Conservation (phyloP, 2,113 vertebrate species). For the Melanostigma gelatinosum region DNA sequence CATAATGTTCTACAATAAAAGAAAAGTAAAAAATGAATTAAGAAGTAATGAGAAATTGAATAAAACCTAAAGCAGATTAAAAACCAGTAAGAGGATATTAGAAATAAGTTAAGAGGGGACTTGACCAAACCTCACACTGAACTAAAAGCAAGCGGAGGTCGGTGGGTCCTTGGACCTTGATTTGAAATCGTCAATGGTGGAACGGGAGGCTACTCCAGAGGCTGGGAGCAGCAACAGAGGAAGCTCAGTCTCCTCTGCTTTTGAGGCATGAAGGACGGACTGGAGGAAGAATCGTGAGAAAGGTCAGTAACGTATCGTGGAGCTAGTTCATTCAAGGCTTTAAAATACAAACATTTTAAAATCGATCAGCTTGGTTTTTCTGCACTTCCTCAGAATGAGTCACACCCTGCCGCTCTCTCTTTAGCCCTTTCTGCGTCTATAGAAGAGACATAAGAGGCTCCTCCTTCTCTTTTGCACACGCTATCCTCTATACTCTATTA, state of each 20-base stretch:
- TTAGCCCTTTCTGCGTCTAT: constrained; percentile 26
- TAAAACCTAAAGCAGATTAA: neutral
- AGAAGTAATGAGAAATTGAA: neutral
- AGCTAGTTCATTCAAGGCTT: neutral
- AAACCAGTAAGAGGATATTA: neutral
- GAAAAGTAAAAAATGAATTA: neutral
- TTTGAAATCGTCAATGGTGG: neutral
- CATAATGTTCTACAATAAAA: neutral
- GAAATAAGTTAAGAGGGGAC: neutral
- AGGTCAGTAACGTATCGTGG: neutral
- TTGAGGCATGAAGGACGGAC: no score
- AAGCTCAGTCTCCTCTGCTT: neutral
- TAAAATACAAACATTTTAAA: no score
- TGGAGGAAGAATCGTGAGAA: neutral
- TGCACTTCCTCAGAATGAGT: constrained; percentile 50
- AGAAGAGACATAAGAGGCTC: constrained; percentile 19
- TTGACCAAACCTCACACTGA: neutral
- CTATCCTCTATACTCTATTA: constrained; percentile 5
- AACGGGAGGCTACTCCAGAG: neutral
- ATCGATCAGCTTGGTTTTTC: constrained; percentile 23
- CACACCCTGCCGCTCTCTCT: constrained; percentile 44
- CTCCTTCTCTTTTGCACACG: constrained; percentile 6
- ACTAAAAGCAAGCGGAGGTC: neutral
- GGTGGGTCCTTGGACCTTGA: neutral
- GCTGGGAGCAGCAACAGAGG: neutral